phyloP scores from a whole-genome alignment of 1,140 invertebrate species.

The Palaemon carinicauda region DNA sequence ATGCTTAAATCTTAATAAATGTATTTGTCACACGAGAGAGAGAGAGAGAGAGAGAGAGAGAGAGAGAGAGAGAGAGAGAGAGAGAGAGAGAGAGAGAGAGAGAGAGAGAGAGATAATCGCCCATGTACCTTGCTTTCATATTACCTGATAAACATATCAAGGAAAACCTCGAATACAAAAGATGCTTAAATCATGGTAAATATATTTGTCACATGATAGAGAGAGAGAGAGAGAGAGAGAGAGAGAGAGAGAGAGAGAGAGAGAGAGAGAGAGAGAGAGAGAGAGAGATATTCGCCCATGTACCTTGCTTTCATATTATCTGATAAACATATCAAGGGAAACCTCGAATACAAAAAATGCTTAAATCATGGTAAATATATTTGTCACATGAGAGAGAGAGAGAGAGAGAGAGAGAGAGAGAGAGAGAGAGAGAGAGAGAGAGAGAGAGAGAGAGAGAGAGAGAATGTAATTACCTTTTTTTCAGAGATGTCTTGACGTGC shows the following conservation, averaged over 20 bases:
- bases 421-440: background rate
- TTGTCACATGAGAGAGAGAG: background rate
- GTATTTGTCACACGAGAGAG: too few relatives aligned
- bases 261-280: background rate
- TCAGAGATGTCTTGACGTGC: too few relatives aligned
- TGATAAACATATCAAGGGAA: too few relatives aligned
- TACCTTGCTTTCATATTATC: too few relatives aligned
- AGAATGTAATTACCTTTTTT: too few relatives aligned
- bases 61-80: background rate
- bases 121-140: too few relatives aligned
- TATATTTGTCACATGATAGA: background rate
- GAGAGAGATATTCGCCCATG: background rate
- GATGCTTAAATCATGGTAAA: background rate
- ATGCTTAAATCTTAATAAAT: too few relatives aligned
- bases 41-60: background rate
- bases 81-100: background rate
- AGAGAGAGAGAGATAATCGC: background rate
- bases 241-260: background rate
- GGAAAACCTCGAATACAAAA: background rate
- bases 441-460: background rate
- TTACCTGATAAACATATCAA: too few relatives aligned
- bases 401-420: background rate
- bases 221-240: background rate
- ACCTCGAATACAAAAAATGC: background rate
- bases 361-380: background rate